Conservation (phyloP, 1,140 invertebrate genomes). For the Lasaia peninsularis region DNA sequence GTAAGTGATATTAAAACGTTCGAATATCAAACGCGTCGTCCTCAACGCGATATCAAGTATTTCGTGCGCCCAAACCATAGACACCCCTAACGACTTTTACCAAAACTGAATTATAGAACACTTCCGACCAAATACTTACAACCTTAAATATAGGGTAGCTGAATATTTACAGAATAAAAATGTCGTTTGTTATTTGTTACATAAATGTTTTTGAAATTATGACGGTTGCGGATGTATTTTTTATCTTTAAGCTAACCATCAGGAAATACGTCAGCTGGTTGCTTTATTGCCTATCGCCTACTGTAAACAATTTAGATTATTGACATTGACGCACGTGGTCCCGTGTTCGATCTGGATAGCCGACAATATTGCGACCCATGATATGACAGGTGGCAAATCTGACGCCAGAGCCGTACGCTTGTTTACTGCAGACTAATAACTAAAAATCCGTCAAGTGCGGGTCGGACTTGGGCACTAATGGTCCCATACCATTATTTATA, state of each 20-base stretch:
- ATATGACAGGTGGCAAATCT: too few relatives aligned
- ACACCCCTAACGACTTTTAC: constrained; percentile 40
- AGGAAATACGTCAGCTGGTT: neutral
- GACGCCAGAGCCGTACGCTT: too few relatives aligned
- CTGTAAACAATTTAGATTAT: too few relatives aligned
- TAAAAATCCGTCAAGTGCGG: too few relatives aligned
- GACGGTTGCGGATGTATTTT: neutral
- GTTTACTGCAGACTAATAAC: too few relatives aligned
- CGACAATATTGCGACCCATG: too few relatives aligned
- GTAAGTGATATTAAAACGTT: too few relatives aligned
- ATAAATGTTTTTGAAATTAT: neutral
- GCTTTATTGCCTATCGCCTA: neutral
- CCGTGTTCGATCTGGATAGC: too few relatives aligned
- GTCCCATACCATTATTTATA: too few relatives aligned
- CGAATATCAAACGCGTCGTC: constrained; percentile 20
- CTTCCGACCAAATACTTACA: constrained; percentile 45
- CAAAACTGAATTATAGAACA: constrained; percentile 26
- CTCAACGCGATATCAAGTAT: constrained; percentile 14
- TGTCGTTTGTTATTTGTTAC: constrained; percentile 11
- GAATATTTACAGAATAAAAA: constrained; percentile 18
- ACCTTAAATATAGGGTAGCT: constrained; percentile 39
- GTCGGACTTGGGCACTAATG: too few relatives aligned
- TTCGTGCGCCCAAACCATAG: constrained; percentile 29
- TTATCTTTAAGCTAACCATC: neutral
- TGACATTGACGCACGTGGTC: too few relatives aligned